These are phyloP conservation scores for Alloplasta piceator DNA, from an alignment of 2,888 invertebrate genomes.

Conservation along the genomic window DNA sequence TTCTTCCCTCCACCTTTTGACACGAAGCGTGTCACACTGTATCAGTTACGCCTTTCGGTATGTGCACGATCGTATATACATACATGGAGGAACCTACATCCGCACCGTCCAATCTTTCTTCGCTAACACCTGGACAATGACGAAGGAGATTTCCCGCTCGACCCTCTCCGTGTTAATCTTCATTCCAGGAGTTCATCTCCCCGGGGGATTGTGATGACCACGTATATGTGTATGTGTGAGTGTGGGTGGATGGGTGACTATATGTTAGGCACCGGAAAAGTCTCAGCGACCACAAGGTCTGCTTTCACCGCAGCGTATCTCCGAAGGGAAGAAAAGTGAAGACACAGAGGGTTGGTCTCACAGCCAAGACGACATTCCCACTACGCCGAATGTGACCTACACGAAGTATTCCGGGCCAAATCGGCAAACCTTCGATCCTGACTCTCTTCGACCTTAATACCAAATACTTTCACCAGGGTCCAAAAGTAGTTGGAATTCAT, in stretches of 20 bases:
- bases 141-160: constrained; percentile 71
- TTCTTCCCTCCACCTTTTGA: constrained; percentile 25
- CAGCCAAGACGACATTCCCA: constrained; percentile 1
- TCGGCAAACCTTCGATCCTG: too few relatives aligned
- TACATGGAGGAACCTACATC: neutral
- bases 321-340: constrained; percentile 42
- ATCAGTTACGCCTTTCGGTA: neutral
- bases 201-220: constrained; percentile 61
- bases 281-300: constrained; percentile 9
- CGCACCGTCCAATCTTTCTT: constrained; percentile 72
- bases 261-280: constrained; percentile 37
- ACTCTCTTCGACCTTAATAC: too few relatives aligned
- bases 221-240: neutral
- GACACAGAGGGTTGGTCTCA: constrained; percentile 58
- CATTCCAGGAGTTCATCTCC: constrained; percentile 77
- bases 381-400: too few relatives aligned
- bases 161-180: constrained; percentile 78
- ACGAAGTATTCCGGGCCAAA: too few relatives aligned
- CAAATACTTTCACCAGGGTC: too few relatives aligned
- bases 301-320: constrained; percentile 48
- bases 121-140: constrained; percentile 79
- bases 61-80: constrained; percentile 14
- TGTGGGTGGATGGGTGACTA: too few relatives aligned
- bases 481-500: too few relatives aligned
- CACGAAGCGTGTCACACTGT: constrained; percentile 26